Base-by-base conservation (phyloP, 2,797 vertebrate genomes). In the Orestias chungarensis region DNA sequence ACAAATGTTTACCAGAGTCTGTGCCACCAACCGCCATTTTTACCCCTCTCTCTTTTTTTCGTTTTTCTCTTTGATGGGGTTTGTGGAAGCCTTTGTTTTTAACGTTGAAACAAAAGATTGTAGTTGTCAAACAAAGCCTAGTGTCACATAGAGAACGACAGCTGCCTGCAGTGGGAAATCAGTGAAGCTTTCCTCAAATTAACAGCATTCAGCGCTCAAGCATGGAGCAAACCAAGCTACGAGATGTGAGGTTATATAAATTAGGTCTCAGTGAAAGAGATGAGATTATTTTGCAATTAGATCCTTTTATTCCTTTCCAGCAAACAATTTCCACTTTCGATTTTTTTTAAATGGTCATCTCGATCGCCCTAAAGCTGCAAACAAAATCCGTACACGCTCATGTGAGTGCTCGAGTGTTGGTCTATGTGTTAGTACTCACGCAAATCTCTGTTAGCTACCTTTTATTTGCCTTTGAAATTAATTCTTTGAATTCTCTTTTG, bases 141-240 rank as follows among this genome's bases (percentile, higher is more conserved):
- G 79, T 82, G 81, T 85, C 92, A 91, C 86, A 87, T 80, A 75
- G 87, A 85, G 90, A 92, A 88, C 86, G 89, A 84, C 90, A 92
- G 91, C 88, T 91, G 90, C 91, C 91, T 92, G 91, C 89, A 89
- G 90, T 86, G 84, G 89, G 88, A 91, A 93, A 92, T 93, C 91
- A 93, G 91, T 66, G 78, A 68, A 87, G 87, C 89, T 86, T 90
- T 92, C 87, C 76, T 82, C 88, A 93, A 92, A 93, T 93, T 86
- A 93, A 87, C 90, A 88, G 81, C 89, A 91, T 91, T 93, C 90
- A 92, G 88, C 83, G 89, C 88, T 86, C 80, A 87, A 90, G 88
- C 86, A 88, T 78, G 70, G 84, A 70, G 78, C 87, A 88, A 87
- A 89, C 87, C 87, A 88, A 87, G 71, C 82, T 87, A 86, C 78